Conservation (phyloP, 2,888 invertebrate genomes). For the Colletes collaris region DNA sequence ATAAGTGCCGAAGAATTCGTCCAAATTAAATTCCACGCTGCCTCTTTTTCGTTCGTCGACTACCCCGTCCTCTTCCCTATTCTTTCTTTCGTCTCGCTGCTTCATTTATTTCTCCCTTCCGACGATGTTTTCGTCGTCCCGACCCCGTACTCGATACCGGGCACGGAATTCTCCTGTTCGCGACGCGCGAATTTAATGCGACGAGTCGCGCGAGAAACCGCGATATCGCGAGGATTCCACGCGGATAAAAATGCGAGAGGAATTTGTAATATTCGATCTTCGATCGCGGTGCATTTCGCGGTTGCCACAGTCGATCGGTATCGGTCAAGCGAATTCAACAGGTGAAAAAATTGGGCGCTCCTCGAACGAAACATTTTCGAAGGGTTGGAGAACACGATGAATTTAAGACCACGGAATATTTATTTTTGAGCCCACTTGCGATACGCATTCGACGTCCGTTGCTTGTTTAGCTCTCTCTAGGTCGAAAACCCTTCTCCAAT, state of each 20-base stretch:
- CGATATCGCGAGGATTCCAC: conserved; percentile 47
- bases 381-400: too few relatives aligned
- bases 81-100: not conserved
- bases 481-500: too few relatives aligned
- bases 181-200: conserved; percentile 30
- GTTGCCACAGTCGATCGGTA: not conserved
- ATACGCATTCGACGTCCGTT: too few relatives aligned
- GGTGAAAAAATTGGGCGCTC: too few relatives aligned
- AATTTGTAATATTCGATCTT: conserved; percentile 52
- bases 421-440: too few relatives aligned
- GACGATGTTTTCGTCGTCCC: not conserved
- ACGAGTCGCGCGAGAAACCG: conserved; percentile 27
- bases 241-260: conserved; percentile 17
- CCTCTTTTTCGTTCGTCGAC: conserved; percentile 58
- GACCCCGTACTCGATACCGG: conserved; percentile 29
- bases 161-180: conserved; percentile 34
- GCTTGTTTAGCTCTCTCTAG: too few relatives aligned
- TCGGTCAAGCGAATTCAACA: too few relatives aligned
- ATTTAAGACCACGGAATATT: too few relatives aligned
- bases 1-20: conserved; percentile 77
- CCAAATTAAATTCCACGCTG: conserved; percentile 77
- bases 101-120: conserved; percentile 16
- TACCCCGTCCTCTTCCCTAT: not conserved
- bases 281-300: not conserved
- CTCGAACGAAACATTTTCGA: too few relatives aligned